phyloP scores from a whole-genome alignment of 1,140 invertebrate genomes.

The Nymphalis io region DNA sequence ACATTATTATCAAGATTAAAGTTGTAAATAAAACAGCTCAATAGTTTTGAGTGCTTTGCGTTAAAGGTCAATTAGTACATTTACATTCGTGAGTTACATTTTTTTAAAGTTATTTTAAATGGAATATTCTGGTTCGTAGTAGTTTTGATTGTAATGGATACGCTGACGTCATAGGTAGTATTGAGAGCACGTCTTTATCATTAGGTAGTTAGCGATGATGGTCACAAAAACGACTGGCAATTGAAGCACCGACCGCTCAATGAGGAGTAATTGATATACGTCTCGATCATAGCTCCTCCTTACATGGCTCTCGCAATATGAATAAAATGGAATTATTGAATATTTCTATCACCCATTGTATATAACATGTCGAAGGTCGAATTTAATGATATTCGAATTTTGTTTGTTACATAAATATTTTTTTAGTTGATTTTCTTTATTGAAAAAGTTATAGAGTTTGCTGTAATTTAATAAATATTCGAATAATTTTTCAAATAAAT shows the following conservation, averaged over 20 bases:
- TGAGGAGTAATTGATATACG: constrained; percentile 69
- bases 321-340: constrained; percentile 36
- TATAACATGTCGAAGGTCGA: constrained; percentile 24
- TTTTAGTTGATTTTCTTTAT: no score
- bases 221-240: constrained; percentile 67
- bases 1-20: no score
- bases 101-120: background rate
- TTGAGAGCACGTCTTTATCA: constrained; percentile 38
- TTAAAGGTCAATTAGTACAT: no score
- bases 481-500: no score
- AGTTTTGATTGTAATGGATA: background rate
- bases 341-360: constrained; percentile 39
- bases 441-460: no score
- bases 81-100: background rate
- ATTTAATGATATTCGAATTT: background rate
- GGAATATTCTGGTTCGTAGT: background rate
- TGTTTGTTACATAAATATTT: background rate
- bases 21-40: no score
- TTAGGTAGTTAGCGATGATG: constrained; percentile 51
- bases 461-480: no score
- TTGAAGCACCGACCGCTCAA: constrained; percentile 70
- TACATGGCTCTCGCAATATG: constrained; percentile 38
- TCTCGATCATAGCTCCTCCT: constrained; percentile 46
- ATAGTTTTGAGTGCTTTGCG: no score
- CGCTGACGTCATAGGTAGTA: constrained; percentile 31